Evolutionary conservation across 2,113 vertebrate species (phyloP).

Genomic region (Pachypanchax playfairii): DNA sequence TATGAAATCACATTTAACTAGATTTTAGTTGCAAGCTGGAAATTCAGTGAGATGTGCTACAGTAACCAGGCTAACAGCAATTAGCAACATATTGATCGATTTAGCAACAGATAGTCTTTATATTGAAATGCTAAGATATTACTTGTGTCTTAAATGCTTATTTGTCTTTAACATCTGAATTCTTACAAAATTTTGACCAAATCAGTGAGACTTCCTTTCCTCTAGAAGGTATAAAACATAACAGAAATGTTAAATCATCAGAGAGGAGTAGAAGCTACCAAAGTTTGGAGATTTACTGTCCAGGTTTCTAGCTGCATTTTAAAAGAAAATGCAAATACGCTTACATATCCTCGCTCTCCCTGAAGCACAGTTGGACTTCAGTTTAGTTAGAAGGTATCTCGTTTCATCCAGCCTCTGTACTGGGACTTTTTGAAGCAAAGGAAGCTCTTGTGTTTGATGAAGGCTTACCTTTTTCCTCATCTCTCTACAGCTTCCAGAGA

Average conservation of each 20-base stretch:
- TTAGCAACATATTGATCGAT: no score
- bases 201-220: background rate
- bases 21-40: no score
- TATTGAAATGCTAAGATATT: no score
- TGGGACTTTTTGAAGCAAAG: constrained; percentile 67
- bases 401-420: constrained; percentile 67
- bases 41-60: no score
- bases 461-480: constrained; percentile 69
- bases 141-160: no score
- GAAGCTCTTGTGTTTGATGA: constrained; percentile 68
- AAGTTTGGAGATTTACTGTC: constrained; percentile 36
- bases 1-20: no score
- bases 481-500: constrained; percentile 57
- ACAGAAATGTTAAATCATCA: constrained; percentile 11
- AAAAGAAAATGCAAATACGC: constrained; percentile 43
- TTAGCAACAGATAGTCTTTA: no score
- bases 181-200: background rate
- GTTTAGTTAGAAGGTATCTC: constrained; percentile 65
- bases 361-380: constrained; percentile 57
- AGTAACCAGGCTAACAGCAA: no score
- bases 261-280: constrained; percentile 20
- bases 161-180: no score
- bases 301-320: constrained; percentile 19
- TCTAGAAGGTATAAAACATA: constrained; percentile 2
- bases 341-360: constrained; percentile 41